A percentile compares a stretch with the other conserved stretches of the same genome.
These are phyloP conservation scores for Tuberolachnus salignus DNA, from an alignment of 2,888 invertebrate genomes.

Conservation along the genomic window DNA sequence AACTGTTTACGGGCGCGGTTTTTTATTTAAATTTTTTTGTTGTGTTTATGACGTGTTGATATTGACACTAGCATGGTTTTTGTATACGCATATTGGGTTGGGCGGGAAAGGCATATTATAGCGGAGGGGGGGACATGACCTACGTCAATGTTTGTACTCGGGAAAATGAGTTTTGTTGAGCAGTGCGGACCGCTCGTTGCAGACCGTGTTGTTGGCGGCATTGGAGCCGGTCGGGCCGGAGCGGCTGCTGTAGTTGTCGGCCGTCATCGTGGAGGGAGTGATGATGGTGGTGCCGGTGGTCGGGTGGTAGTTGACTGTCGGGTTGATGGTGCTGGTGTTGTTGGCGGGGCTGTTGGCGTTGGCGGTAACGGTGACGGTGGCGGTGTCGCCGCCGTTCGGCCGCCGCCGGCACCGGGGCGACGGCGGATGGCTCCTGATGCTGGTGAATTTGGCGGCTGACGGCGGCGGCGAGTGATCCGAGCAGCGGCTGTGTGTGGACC, in stretches of 20 bases:
- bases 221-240: constrained; percentile 58
- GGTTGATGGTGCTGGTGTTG: constrained; percentile 59
- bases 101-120: not conserved
- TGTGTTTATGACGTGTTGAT: too few species aligned
- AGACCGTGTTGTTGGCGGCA: constrained; percentile 58
- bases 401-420: constrained; percentile 6
- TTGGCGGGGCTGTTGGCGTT: constrained; percentile 59
- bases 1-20: too few species aligned
- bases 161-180: constrained; percentile 66
- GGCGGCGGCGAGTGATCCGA: constrained; percentile 4
- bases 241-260: not conserved
- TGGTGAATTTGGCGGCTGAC: not conserved
- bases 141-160: constrained; percentile 77
- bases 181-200: constrained; percentile 59
- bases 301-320: not conserved
- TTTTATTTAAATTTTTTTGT: too few species aligned
- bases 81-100: too few species aligned
- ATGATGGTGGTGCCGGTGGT: constrained; percentile 58
- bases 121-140: constrained; percentile 59
- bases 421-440: constrained; percentile 20
- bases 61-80: too few species aligned
- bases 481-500: not conserved
- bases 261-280: constrained; percentile 59
- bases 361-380: constrained; percentile 55
- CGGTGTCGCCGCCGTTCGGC: constrained; percentile 13